phyloP scores from a whole-genome alignment of 2,888 invertebrate species.

The Yponomeuta malinellus region DNA sequence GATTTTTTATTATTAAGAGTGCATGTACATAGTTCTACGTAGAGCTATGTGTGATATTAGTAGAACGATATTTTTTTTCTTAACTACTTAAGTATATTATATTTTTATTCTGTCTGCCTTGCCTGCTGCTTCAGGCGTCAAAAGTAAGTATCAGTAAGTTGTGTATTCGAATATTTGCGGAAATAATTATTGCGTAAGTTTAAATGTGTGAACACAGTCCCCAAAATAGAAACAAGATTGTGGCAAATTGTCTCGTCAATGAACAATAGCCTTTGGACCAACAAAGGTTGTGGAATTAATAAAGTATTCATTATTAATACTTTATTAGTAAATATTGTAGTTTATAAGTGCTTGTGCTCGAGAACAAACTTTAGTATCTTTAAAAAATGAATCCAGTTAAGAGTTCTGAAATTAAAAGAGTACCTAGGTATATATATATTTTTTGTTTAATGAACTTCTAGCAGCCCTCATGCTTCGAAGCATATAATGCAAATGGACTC shows the following conservation, averaged over 20 bases:
- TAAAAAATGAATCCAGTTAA: neutral
- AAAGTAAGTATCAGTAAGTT: neutral
- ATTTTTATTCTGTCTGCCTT: neutral
- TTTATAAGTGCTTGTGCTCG: neutral
- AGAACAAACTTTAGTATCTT: neutral
- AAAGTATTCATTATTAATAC: too few species aligned
- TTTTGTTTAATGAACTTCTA: too few species aligned
- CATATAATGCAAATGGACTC: too few species aligned
- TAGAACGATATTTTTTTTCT: neutral
- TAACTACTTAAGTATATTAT: neutral
- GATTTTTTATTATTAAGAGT: neutral
- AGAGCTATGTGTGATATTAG: neutral
- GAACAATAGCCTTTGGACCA: neutral
- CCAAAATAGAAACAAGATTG: conserved; percentile 54
- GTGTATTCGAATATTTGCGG: neutral
- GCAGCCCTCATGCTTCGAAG: too few species aligned
- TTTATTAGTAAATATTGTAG: neutral
- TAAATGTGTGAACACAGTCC: conserved; percentile 53
- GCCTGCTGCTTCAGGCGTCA: neutral
- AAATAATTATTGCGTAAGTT: conserved; percentile 31
- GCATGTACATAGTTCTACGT: neutral
- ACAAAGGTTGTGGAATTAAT: too few species aligned
- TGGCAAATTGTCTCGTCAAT: conserved; percentile 45
- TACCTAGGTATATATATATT: neutral
- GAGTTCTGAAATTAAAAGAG: neutral